Evolutionary conservation across 2,888 invertebrate species (phyloP).

Genomic region (Ypsolopha sequella): DNA sequence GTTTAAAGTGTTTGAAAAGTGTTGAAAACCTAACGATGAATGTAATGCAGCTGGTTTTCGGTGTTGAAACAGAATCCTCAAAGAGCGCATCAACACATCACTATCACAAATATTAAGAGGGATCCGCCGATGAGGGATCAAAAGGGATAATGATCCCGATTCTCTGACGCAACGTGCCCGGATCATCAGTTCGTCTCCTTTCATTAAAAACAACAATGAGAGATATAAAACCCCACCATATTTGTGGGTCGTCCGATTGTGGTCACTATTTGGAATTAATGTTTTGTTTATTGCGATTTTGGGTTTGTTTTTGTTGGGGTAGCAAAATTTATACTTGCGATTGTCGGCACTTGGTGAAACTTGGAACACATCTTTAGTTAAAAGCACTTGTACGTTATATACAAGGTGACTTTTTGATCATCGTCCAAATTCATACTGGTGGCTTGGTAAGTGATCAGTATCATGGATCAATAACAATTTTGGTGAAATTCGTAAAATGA

Average conservation of each 20-base stretch:
- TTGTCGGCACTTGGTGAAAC: no score
- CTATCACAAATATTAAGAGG: not conserved
- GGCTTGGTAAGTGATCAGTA: no score
- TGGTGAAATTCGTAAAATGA: no score
- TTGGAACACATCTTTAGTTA: no score
- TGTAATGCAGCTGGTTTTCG: no score
- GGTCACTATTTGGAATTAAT: no score
- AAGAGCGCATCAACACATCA: not conserved
- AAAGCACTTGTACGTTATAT: no score
- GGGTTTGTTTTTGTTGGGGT: not conserved
- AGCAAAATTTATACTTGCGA: not conserved
- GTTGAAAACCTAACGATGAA: no score
- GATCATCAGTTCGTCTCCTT: slow-evolving; percentile 43
- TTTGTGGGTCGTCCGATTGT: not conserved
- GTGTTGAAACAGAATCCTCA: no score
- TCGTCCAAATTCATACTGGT: not conserved
- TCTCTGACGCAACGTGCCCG: slow-evolving; percentile 44
- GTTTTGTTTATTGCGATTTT: no score
- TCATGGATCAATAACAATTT: no score
- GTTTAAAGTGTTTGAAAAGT: no score
- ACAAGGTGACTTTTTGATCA: not conserved
- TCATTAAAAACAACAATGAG: slow-evolving; percentile 60
- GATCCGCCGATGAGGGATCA: not conserved
- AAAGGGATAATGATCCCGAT: slow-evolving; percentile 44
- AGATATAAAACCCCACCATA: slow-evolving; percentile 23